A percentile compares a stretch with the other conserved stretches of the same genome.
These are phyloP conservation scores for Bedellia somnulentella DNA, from an alignment of 2,888 invertebrate species.

Conservation along the genomic window DNA sequence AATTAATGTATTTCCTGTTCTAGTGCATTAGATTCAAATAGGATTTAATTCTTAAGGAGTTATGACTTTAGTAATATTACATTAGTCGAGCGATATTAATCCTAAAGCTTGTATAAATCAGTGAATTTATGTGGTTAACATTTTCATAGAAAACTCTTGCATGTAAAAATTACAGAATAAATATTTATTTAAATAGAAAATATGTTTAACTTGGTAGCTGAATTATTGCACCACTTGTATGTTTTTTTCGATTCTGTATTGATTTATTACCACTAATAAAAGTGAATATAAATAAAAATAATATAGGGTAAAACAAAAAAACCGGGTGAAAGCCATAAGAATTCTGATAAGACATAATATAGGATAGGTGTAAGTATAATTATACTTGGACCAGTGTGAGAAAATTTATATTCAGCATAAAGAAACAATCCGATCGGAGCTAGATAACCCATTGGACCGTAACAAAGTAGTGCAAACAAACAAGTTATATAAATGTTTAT, in stretches of 20 bases:
- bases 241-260: too few species aligned
- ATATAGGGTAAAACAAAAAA: not conserved
- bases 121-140: not conserved
- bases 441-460: constrained; percentile 9
- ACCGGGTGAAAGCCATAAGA: not conserved
- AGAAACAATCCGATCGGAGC: constrained; percentile 6
- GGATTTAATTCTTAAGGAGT: not conserved
- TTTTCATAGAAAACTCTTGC: not conserved
- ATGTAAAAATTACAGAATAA: not conserved
- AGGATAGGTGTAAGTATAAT: too few species aligned
- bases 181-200: not conserved
- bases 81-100: not conserved
- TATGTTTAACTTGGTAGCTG: too few species aligned
- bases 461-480: constrained; percentile 43
- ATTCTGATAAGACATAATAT: constrained; percentile 1
- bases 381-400: too few species aligned
- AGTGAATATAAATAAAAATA: constrained; percentile 1
- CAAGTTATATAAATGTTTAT: constrained; percentile 25
- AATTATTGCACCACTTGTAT: too few species aligned
- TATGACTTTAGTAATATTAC: not conserved
- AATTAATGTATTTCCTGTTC: not conserved
- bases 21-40: not conserved
- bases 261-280: constrained; percentile 1
- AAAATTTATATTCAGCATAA: constrained; percentile 3
- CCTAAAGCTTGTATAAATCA: not conserved